Evolutionary conservation across 2,113 vertebrate species (phyloP).

Genomic region (Riparia riparia): DNA sequence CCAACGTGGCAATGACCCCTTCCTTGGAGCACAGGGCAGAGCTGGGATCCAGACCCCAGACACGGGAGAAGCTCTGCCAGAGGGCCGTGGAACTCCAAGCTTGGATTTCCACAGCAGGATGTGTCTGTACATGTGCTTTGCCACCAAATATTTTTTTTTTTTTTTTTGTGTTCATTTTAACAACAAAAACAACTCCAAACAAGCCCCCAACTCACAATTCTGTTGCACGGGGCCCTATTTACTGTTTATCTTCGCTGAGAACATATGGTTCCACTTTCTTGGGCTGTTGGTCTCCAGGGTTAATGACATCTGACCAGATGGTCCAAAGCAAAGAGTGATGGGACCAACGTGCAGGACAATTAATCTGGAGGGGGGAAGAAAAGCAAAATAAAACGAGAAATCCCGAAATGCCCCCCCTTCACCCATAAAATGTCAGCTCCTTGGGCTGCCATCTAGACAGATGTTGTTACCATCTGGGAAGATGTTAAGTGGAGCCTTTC

Average conservation of each 20-base stretch:
- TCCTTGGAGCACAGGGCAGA: not conserved
- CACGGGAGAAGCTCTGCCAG: not conserved
- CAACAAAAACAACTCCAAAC: not conserved
- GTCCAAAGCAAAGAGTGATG: slow-evolving; percentile 76
- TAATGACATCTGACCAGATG: slow-evolving; percentile 77
- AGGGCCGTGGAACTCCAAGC: accelerated
- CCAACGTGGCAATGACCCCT: slow-evolving; percentile 16
- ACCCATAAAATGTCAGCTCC: slow-evolving; percentile 18
- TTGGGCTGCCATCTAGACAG: slow-evolving; percentile 34
- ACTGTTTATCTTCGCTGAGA: slow-evolving; percentile 51
- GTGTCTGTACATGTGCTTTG: accelerated
- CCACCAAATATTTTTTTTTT: not conserved
- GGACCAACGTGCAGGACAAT: slow-evolving; percentile 59
- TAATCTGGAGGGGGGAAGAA: not conserved
- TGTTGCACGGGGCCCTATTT: not conserved
- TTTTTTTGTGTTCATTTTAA: not conserved
- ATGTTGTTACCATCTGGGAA: slow-evolving; percentile 72
- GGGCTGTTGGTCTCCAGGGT: slow-evolving; percentile 61
- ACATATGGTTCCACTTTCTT: slow-evolving; percentile 80
- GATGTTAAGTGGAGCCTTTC: slow-evolving; percentile 64
- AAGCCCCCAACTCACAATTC: not conserved
- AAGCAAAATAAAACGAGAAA: not conserved
- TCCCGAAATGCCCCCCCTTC: slow-evolving; percentile 17
- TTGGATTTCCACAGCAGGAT: not conserved
- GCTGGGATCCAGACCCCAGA: not conserved